Conservation (phyloP, 2,797 vertebrate species). For the Channa striata region DNA sequence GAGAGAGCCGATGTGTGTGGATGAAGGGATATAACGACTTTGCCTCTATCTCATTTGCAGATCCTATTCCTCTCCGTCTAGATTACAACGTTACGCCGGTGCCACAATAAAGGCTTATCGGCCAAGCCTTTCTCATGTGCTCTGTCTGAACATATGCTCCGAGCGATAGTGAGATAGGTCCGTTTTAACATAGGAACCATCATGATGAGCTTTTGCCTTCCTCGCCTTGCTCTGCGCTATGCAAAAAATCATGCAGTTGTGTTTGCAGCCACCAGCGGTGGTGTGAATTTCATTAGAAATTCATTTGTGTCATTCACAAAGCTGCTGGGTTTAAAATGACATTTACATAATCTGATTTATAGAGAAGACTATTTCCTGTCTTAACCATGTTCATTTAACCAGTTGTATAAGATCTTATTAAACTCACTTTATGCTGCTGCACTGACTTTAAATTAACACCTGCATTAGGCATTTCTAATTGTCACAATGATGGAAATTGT, state of each 20-base stretch:
- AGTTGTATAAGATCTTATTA: not conserved
- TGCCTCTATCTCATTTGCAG: slow-evolving; percentile 74
- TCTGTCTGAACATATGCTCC: slow-evolving; percentile 36
- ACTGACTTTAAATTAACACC: not conserved
- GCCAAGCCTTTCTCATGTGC: slow-evolving; percentile 47
- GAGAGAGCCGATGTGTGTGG: slow-evolving; percentile 26
- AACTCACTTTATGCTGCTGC: not conserved
- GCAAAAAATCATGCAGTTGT: not conserved
- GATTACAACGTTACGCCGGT: slow-evolving; percentile 64
- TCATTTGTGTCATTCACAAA: not conserved
- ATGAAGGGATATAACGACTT: slow-evolving; percentile 69
- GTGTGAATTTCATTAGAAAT: slow-evolving; percentile 10
- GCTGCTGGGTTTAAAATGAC: not conserved
- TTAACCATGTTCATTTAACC: not conserved
- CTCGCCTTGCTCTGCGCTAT: not conserved
- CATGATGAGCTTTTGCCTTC: not conserved
- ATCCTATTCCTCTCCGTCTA: slow-evolving; percentile 65
- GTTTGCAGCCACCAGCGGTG: slow-evolving; percentile 8
- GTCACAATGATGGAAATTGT: slow-evolving; percentile 1
- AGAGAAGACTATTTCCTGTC: no score
- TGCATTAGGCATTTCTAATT: not conserved
- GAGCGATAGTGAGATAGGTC: slow-evolving; percentile 24
- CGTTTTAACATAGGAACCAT: slow-evolving; percentile 21
- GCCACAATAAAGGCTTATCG: slow-evolving; percentile 70
- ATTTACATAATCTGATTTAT: not conserved